These are phyloP conservation scores for Euwallacea similis DNA, from an alignment of 1,140 invertebrate genomes.

Conservation along the genomic window DNA sequence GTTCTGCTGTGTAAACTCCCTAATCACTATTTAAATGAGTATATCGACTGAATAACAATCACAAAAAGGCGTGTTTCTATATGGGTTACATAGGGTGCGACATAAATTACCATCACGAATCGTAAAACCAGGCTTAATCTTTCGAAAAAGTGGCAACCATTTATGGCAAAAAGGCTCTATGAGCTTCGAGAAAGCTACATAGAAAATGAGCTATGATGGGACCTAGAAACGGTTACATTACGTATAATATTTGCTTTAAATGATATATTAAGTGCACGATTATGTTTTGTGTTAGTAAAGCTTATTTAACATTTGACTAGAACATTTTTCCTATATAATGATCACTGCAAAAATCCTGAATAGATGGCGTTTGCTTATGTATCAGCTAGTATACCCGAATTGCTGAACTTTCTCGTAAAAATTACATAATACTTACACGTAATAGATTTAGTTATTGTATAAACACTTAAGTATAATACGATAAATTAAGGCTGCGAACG, in stretches of 20 bases:
- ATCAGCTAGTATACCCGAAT: constrained; percentile 31
- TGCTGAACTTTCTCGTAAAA: constrained; percentile 26
- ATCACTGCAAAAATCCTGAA: constrained; percentile 42
- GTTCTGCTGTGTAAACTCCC: not conserved
- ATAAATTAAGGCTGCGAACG: not conserved
- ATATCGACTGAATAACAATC: not conserved
- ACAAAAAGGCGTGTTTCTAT: too few relatives aligned
- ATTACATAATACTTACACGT: constrained; percentile 3
- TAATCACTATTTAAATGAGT: not conserved
- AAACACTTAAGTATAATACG: not conserved
- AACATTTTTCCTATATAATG: constrained; percentile 21
- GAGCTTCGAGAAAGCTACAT: not conserved
- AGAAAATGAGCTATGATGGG: not conserved
- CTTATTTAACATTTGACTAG: constrained; percentile 38
- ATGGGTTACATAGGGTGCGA: too few relatives aligned
- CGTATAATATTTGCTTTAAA: not conserved
- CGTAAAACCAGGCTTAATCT: too few relatives aligned
- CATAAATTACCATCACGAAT: too few relatives aligned
- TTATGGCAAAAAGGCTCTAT: too few relatives aligned
- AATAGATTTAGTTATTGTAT: not conserved
- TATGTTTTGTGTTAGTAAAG: constrained; percentile 19
- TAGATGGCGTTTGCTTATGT: constrained; percentile 20
- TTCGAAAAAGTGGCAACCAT: too few relatives aligned
- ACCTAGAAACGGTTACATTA: not conserved
- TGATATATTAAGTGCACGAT: too few relatives aligned